Base-by-base conservation (phyloP, 2,797 vertebrate species). In the Microctenopoma lineatum region DNA sequence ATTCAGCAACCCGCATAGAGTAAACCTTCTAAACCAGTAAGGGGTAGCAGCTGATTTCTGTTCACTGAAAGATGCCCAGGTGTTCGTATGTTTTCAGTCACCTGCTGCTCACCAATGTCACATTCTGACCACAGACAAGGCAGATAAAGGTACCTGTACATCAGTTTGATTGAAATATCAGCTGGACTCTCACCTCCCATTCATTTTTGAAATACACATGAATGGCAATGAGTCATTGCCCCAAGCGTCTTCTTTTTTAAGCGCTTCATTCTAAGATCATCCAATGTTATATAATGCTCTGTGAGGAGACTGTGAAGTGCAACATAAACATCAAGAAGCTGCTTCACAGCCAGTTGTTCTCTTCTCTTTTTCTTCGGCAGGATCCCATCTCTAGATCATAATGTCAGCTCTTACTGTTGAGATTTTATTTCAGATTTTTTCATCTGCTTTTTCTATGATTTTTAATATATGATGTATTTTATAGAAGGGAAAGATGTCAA, bases 401-500 rank as follows among this genome's bases (percentile, higher is more conserved):
- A 86, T 74, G 66, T 73, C 81, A 79, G 39, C 66, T 71, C 58
- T 84, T 62, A 79, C 63, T 51, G 80, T 68, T 64, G 16, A 74
- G 61, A 75, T 83, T 87, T 79, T 64, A 79, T 80, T 83, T 82
- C 18, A 54, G 50, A 46, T 70, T 80, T 83, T 21, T 89, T 85
- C 83, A 88, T 87, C 79, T 66, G 60, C 53, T 66, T 76, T 66
- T 76, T 88, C 84, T 84, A 84, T 70, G 44, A 73, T 78, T 83
- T 87, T 70, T 81, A 79, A 80, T 87, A 83, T 75, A 46, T 77
- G 71, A 62, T 78, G 32, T 79, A 25, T 85, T 91, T 88, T 88
- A 87, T 81, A 18, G 56, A 69, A 71, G 34, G 56, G 27, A 75
- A 54, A 47, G 73, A 83, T 79, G 77, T 85, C 82, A 87, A 90